Evolutionary conservation across 2,888 invertebrate species (phyloP), one percentile per base, ranked within the genome.

Genomic region (Carcina quercana): DNA sequence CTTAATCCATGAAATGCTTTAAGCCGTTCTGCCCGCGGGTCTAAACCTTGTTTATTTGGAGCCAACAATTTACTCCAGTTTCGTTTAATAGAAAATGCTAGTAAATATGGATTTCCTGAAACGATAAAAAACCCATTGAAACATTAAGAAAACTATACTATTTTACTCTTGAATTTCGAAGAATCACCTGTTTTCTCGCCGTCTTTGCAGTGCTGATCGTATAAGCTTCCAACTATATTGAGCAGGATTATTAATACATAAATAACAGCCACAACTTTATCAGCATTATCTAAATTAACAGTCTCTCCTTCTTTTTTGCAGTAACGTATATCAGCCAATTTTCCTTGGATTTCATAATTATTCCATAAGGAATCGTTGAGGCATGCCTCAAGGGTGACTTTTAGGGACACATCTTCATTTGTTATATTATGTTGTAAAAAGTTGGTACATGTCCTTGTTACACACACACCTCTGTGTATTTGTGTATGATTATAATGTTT

Each of bases 401-500:
- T 41, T 51, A 63, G 53, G 53, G 50, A 62, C 44, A 25, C 25
- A 32, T 52, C 47, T 32, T 21, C 40, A 42, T 52, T 52, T 27
- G 38, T 24, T 28, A 28, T 46, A 32, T 38, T 40, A 31, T 52
- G 45, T 34, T 43, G 30, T 13, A 47, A 25, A 13, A 50, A 59
- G n/a, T 43, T 37, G 42, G 55, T 59, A 40, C 80, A 82, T 4
- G 63, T 59, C 11, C 32, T 50, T 5, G 66, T 67, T 1, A 76
- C 58, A 42, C 82, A 82, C 0, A 79, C 51, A 1, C 66, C 80
- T 51, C 78, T 54, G 30, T 82, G 79, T 50, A 82, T 59, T 47
- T 67, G 60, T 30, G 76, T 68, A 42, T 79, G 75, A 37, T 82
- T 75, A 44, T 56, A 82, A 42, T 82, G 80, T 43, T 79, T 79